Conservation (phyloP, 2,888 invertebrate genomes). For the Drosophila subquinaria region DNA sequence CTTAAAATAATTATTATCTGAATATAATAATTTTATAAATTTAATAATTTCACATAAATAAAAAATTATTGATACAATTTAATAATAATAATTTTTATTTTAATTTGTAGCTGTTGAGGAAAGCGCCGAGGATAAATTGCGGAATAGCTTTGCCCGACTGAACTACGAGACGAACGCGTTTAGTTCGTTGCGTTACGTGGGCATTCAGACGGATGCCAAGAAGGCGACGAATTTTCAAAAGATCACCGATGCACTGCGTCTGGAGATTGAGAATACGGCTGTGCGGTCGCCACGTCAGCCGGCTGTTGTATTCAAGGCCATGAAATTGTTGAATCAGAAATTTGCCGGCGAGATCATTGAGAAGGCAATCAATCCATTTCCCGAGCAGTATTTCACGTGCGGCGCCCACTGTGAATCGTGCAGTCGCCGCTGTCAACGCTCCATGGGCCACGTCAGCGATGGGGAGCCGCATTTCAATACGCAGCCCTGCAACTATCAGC, state of each 20-base stretch:
- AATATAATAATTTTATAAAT: too few species aligned
- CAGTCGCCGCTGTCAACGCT: slow-evolving; percentile 88
- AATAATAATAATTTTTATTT: too few species aligned
- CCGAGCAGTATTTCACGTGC: slow-evolving; percentile 93
- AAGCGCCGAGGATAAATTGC: slow-evolving; percentile 88
- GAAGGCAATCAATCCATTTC: slow-evolving; percentile 88
- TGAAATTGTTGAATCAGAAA: slow-evolving; percentile 91
- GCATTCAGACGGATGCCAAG: slow-evolving; percentile 87
- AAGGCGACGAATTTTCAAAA: slow-evolving; percentile 88
- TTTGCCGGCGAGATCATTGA: slow-evolving; percentile 90
- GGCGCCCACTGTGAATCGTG: slow-evolving; percentile 90
- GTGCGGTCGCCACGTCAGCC: slow-evolving; percentile 90
- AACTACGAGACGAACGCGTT: slow-evolving; percentile 90
- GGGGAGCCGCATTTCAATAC: slow-evolving; percentile 87
- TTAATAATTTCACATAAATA: too few species aligned
- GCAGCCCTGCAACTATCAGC: slow-evolving; percentile 88
- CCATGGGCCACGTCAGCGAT: slow-evolving; percentile 89
- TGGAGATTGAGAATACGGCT: slow-evolving; percentile 89
- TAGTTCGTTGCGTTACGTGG: slow-evolving; percentile 90
- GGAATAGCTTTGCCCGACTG: slow-evolving; percentile 88
- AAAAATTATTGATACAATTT: too few species aligned
- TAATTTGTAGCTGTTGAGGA: slow-evolving; percentile 86
- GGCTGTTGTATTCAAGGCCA: slow-evolving; percentile 88
- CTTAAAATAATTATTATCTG: too few species aligned
- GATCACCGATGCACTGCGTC: slow-evolving; percentile 87